Conservation (phyloP, 2,888 invertebrate species). For the Iselma pallidipennis region DNA sequence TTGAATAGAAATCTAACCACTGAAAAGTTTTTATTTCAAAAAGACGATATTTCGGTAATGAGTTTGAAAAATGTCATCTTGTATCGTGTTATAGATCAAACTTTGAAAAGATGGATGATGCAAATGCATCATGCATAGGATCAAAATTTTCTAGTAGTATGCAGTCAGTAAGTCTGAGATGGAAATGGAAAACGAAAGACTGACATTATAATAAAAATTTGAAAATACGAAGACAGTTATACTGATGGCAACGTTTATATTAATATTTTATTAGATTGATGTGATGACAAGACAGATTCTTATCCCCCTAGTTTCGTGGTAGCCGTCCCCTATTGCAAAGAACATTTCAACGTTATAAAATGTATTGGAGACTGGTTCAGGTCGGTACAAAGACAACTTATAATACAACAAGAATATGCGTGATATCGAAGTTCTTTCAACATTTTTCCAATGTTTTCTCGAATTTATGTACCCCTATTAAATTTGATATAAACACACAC, state of each 20-base stretch:
- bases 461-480: neutral
- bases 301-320: too few species aligned
- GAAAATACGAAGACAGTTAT: slow-evolving; percentile 19
- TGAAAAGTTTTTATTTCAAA: too few species aligned
- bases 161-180: too few species aligned
- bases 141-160: too few species aligned
- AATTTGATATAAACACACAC: slow-evolving; percentile 3
- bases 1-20: too few species aligned
- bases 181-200: slow-evolving; percentile 18
- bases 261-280: slow-evolving; percentile 30
- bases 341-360: slow-evolving; percentile 13
- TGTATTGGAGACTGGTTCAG: slow-evolving; percentile 24
- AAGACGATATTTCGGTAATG: too few species aligned
- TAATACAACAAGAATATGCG: slow-evolving; percentile 14
- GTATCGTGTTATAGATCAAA: too few species aligned
- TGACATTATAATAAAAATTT: slow-evolving; percentile 16
- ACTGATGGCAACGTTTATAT: slow-evolving; percentile 21
- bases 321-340: too few species aligned
- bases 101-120: too few species aligned
- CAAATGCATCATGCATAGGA: too few species aligned
- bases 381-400: slow-evolving; percentile 18
- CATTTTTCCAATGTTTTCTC: neutral
- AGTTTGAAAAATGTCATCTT: too few species aligned
- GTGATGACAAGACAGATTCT: slow-evolving; percentile 34
- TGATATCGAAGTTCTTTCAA: slow-evolving; percentile 15